Evolutionary conservation across 2,888 invertebrate species (phyloP), one percentile per base, ranked within the genome.

Genomic region (Argyra leucocephala): DNA sequence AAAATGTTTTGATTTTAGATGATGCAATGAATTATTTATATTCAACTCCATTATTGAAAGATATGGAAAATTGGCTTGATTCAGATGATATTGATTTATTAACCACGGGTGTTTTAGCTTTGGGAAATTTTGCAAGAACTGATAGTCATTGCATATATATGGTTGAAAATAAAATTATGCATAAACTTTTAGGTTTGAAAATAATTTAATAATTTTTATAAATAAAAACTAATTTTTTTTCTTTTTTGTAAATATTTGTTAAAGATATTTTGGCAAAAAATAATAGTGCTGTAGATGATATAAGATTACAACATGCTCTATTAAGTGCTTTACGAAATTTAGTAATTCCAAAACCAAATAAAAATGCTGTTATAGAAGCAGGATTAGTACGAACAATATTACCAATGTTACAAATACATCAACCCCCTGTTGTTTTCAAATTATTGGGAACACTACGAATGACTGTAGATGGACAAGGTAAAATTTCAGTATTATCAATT

Each of bases 41-140:
- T 76, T 83, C 86, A 60, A 84, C 88, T 63, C 69, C 88, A 86
- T 12, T 94, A 87, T 77, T 81, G 79, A 72, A 88, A 84, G 76
- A 81, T 1, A 86, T 90, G 81, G 83, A 90, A 63, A 82, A 83
- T 37, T 95, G 94, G 94, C 81, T 95, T 69, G 85, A 87, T 66
- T 85, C 87, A 0, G 79, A 83, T 23, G 87, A 90, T 75, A 84
- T 86, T 68, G 89, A 91, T 76, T 81, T 95, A 23, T 82, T 90
- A 73, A 86, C 88, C n/a, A 89, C 93, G 0, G 93, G 90, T 0
- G 88, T 93, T 4, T 81, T 94, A 69, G 92, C 93, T 0, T 83
- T 94, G 70, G 94, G 93, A 1, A 95, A 95, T 82, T 94, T 95
- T 79, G 94, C 94, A 0, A 82, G 94, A 60, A 89, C 89, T 70